Conservation (phyloP, 1,140 invertebrate genomes). For the Geopemphigus sp. region DNA sequence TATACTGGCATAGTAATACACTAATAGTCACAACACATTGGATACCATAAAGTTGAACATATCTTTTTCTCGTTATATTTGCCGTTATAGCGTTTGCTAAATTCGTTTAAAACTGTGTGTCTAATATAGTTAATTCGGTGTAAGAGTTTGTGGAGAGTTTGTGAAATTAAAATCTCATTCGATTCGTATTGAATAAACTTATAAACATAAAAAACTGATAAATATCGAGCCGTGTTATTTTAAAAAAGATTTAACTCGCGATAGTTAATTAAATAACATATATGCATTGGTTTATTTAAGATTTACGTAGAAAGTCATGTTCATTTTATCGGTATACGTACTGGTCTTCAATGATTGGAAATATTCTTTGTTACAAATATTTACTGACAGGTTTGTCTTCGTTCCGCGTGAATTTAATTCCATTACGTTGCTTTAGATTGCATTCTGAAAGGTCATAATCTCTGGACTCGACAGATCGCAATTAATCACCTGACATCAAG, state of each 20-base stretch:
- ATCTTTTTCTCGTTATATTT: not conserved
- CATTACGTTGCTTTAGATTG: slow-evolving; percentile 8
- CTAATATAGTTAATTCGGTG: not conserved
- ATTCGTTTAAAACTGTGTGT: not conserved
- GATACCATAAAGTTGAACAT: not conserved
- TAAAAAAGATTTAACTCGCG: too few relatives aligned
- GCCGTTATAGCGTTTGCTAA: not conserved
- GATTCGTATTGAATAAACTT: not conserved
- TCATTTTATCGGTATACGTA: too few relatives aligned
- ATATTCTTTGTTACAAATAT: not conserved
- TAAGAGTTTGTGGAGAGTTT: not conserved
- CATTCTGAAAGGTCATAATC: slow-evolving; percentile 29
- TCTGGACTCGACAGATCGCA: slow-evolving; percentile 34
- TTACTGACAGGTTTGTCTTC: not conserved
- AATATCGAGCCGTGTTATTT: not conserved
- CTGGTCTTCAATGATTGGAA: too few relatives aligned
- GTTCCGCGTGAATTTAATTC: slow-evolving; percentile 8
- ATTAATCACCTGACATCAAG: slow-evolving; percentile 38
- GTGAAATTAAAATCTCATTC: not conserved
- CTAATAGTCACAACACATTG: not conserved
- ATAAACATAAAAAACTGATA: not conserved
- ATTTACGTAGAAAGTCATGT: too few relatives aligned
- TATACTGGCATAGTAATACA: not conserved
- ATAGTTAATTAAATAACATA: too few relatives aligned
- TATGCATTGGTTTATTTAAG: too few relatives aligned